These are phyloP conservation scores for Poecilia latipinna DNA, from an alignment of 2,113 vertebrate species.

Conservation along the genomic window DNA sequence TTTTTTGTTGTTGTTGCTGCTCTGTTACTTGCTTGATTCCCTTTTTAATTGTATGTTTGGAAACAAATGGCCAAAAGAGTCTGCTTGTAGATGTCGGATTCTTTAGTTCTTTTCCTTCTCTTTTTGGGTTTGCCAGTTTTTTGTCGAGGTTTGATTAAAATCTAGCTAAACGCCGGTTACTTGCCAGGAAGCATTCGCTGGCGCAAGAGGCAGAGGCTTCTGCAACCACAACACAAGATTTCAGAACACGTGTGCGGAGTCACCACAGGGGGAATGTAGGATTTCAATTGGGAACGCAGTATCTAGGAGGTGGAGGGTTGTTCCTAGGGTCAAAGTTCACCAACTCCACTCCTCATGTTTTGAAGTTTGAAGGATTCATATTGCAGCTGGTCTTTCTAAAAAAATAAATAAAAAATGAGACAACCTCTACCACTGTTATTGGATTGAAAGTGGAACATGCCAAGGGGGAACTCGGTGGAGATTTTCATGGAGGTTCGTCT, in stretches of 20 bases:
- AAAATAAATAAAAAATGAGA: conserved; percentile 34
- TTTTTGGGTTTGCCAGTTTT: background rate
- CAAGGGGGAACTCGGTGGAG: conserved; percentile 3
- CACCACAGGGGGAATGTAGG: conserved; percentile 5
- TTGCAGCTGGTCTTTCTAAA: conserved; percentile 30
- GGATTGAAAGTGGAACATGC: conserved; percentile 15
- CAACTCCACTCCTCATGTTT: conserved; percentile 58
- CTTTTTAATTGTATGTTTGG: conserved; percentile 49
- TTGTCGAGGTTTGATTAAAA: conserved; percentile 17
- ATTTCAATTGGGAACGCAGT: conserved; percentile 9
- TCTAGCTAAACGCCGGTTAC: conserved; percentile 5
- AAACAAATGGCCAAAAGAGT: conserved; percentile 43
- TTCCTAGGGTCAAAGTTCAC: conserved; percentile 20
- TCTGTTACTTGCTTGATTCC: conserved; percentile 48
- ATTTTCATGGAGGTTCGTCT: background rate
- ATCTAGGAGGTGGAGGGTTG: conserved; percentile 9
- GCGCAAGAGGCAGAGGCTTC: conserved; percentile 29
- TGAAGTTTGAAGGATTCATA: conserved; percentile 32
- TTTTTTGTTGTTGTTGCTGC: conserved; percentile 28
- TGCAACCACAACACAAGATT: conserved; percentile 1
- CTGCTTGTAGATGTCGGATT: conserved; percentile 15
- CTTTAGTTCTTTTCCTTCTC: conserved; percentile 11
- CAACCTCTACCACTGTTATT: conserved; percentile 26
- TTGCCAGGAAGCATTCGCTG: conserved; percentile 23
- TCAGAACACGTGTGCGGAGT: conserved; percentile 19